Evolutionary conservation across 2,797 vertebrate species (phyloP), one percentile per base, ranked within the genome.

Genomic region (Amblyraja radiata): DNA sequence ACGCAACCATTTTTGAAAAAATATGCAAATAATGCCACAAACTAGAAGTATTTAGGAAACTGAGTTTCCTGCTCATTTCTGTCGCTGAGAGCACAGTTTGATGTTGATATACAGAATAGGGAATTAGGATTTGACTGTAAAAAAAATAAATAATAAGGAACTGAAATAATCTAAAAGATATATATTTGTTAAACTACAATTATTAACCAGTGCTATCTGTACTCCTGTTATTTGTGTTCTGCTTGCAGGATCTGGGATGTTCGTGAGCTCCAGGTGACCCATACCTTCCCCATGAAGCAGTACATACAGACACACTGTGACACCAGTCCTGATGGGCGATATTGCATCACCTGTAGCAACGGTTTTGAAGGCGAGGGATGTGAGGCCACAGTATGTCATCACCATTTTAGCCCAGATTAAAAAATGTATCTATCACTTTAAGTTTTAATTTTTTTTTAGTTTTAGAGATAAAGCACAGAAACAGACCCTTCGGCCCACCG

Each of bases 261-360:
- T 94, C 97, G 98, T 84, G 94, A 95, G 0, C 98, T 98, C 96
- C 97, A 96, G 96, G 97, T 99, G 93, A 97, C 97, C 14, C 97
- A 98, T 93, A 94, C 96, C 0, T 99, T 99, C 94, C 98, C 98
- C 1, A 94, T 97, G 83, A 98, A 98, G 96, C 97, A 96, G 94
- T 97, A 99, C 95, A 98, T 99, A 92, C 99, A 99, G 96, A 99
- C 97, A 0, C 96, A 98, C 96, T 99, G 99, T 80, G 98, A 98
- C 0, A 97, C 97, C 93, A 98, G 98, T 94, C 93, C 94, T 63
- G 98, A 98, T 9, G 97, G 97, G 65, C 95, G 96, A 93, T 96
- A 96, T 94, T 97, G 98, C 93, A 93, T 99, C 68, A 98, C 98
- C 95, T 96, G 97, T 96, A 99, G 99, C 96, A 98, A 96, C 0